Conservation (phyloP, 2,797 vertebrate genomes). For the Limosa lapponica region DNA sequence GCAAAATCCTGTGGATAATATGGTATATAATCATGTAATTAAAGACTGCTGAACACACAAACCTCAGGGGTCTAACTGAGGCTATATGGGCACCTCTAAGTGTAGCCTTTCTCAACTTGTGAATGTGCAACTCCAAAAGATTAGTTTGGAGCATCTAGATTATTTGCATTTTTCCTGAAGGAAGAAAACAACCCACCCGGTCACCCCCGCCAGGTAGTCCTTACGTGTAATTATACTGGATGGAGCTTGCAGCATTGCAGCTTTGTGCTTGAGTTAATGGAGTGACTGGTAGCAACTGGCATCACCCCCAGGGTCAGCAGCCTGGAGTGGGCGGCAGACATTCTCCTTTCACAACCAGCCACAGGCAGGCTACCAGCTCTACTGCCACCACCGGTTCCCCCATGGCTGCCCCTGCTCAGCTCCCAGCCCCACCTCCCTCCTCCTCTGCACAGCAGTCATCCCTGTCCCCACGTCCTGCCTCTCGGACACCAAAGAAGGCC, state of each 20-base stretch:
- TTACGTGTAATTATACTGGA: background rate
- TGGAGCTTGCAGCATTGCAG: background rate
- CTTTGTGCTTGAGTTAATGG: background rate
- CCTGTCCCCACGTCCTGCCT: rapidly evolving
- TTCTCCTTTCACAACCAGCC: background rate
- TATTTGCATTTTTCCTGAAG: background rate
- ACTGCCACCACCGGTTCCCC: no score
- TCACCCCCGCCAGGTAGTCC: background rate
- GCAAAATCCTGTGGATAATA: background rate
- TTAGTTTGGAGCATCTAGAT: background rate
- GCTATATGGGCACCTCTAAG: background rate
- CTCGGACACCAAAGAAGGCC: background rate
- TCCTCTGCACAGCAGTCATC: rapidly evolving
- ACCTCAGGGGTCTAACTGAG: background rate
- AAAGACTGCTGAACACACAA: background rate
- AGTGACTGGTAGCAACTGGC: background rate
- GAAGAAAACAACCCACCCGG: background rate
- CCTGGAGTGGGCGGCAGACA: background rate
- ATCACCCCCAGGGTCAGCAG: background rate
- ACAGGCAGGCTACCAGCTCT: background rate
- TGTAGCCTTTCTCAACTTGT: background rate
- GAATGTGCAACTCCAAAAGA: background rate
- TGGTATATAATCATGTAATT: background rate
- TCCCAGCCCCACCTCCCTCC: background rate
- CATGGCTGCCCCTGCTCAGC: rapidly evolving